phyloP scores from a whole-genome alignment of 2,888 invertebrate species.

The Amblyjoppa proteus region DNA sequence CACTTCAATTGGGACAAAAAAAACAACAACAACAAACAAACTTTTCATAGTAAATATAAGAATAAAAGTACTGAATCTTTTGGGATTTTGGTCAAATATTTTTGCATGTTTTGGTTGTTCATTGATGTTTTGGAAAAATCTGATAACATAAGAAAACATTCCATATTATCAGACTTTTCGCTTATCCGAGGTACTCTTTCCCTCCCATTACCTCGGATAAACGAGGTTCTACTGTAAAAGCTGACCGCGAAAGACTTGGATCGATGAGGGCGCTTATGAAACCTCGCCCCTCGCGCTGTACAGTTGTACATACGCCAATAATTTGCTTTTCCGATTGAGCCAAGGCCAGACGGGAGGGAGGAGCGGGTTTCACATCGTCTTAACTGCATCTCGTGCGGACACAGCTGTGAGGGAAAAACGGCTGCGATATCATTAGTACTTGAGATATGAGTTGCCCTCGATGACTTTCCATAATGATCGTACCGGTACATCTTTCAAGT shows the following conservation, averaged over 20 bases:
- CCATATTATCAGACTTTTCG: not conserved
- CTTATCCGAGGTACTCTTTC: not conserved
- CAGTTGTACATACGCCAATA: not conserved
- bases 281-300: not conserved
- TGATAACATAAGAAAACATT: not conserved
- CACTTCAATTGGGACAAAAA: not conserved
- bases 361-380: not conserved
- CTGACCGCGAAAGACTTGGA: constrained; percentile 7
- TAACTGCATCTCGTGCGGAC: not conserved
- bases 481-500: not conserved
- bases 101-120: no score
- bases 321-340: not conserved
- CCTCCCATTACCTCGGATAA: not conserved
- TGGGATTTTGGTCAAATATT: no score
- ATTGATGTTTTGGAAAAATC: no score
- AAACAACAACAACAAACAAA: not conserved
- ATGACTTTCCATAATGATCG: not conserved
- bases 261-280: constrained; percentile 5
- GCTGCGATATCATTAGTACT: not conserved
- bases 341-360: no score
- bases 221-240: not conserved
- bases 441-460: not conserved
- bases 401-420: not conserved
- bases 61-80: not conserved
- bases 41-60: not conserved